Evolutionary conservation across 1,140 invertebrate genomes (phyloP), one percentile per base, ranked within the genome.

Genomic region (Sipha flava): DNA sequence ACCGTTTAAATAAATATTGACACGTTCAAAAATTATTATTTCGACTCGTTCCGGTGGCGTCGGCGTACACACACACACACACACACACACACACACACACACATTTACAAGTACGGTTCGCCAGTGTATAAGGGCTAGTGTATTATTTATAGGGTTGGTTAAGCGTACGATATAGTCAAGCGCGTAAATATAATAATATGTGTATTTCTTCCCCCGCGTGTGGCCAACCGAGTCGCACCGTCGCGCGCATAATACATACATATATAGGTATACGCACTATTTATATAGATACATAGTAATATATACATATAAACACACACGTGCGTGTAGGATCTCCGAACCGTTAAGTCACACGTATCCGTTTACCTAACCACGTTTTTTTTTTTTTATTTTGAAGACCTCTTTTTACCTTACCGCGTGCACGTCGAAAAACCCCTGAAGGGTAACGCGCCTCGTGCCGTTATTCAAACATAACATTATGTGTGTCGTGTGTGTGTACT

Each of bases 1-100:
- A 64, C 57, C 77, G 77, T 64, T 64, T 64, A 62, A 66, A 64
- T 64, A 66, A 64, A 79, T 49, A 79, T 64, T 79, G 40, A 64
- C 57, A 29, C 10, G 57, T 31, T 14, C 62, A 16, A 62, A 12
- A 59, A 43, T 57, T 57, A 73, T 49, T 73, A 47, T 52, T 31
- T 16, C 40, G 72, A 21, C 14, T 37, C 29, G 45, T 21, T 75
- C 34, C 47, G 52, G 34, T 57, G 47, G 14, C 52, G 47, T n/a
- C 47, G 70, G 21, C 14, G 70, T 18, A 52, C 26, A 29, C 70
- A 26, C 10, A 26, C 29, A 26, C 52, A 16, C 29, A 12, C 21
- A 12, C 10, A 16, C 5, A 29, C 26, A 29, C 70, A 26, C 10
- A 26, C 29, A 26, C 52, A 16, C 29, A 12, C 21, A 12, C 10